These are phyloP conservation scores for Mythimna ferrago DNA, from an alignment of 2,888 invertebrate genomes.

Conservation along the genomic window DNA sequence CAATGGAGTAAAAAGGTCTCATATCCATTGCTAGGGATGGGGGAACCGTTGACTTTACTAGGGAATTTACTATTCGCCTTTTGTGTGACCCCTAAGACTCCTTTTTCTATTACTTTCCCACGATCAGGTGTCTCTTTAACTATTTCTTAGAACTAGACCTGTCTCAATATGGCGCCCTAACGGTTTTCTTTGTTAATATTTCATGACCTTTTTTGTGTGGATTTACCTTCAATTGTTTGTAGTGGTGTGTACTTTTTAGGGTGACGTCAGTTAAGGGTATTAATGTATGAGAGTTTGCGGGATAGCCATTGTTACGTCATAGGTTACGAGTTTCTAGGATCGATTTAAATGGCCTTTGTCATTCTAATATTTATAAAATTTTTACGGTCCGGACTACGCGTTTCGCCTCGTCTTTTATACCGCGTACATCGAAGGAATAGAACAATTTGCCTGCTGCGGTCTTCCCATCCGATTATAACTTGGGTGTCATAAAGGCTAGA, in stretches of 20 bases:
- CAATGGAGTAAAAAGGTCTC: conserved; percentile 54
- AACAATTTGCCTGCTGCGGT: too few relatives aligned
- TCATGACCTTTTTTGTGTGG: conserved; percentile 71
- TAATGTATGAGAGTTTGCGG: conserved; percentile 56
- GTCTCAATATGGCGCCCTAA: conserved; percentile 79
- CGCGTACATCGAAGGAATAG: too few relatives aligned
- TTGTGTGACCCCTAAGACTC: conserved; percentile 61
- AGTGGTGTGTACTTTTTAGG: conserved; percentile 60
- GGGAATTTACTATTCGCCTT: conserved; percentile 64
- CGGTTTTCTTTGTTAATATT: conserved; percentile 76
- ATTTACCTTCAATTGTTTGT: conserved; percentile 66
- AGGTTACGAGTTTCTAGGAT: conserved; percentile 45
- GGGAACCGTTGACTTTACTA: conserved; percentile 65
- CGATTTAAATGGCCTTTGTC: conserved; percentile 56
- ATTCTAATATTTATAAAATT: too few relatives aligned
- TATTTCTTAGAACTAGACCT: conserved; percentile 76
- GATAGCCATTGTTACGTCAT: conserved; percentile 42
- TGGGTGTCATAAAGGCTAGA: too few relatives aligned
- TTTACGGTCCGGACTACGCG: too few relatives aligned
- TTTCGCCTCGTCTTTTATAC: too few relatives aligned
- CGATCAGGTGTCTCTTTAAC: conserved; percentile 83
- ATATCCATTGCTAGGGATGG: conserved; percentile 55
- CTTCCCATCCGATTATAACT: too few relatives aligned
- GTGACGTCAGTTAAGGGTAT: conserved; percentile 46
- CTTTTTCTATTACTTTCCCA: conserved; percentile 76